A percentile compares a stretch with the other conserved stretches of the same genome.
phyloP scores from a whole-genome alignment of 2,797 vertebrate species.

The Octomys mimax region DNA sequence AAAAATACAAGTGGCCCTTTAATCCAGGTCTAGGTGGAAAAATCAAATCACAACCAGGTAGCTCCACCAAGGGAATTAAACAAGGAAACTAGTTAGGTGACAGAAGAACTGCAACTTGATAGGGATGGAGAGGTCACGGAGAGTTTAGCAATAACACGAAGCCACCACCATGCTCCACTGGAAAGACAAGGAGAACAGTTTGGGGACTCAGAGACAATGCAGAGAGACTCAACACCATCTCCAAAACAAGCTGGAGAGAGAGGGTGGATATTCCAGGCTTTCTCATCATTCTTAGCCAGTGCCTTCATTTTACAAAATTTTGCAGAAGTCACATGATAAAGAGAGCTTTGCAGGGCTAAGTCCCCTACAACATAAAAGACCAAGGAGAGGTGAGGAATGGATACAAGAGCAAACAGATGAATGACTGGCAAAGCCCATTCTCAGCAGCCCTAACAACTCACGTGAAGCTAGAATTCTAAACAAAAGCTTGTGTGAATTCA shows the following conservation, averaged over 20 bases:
- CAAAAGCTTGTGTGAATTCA: background rate
- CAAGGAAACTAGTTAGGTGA: background rate
- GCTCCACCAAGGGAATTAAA: background rate
- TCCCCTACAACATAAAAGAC: background rate
- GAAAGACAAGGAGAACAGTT: background rate
- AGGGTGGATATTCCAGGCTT: background rate
- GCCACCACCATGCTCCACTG: background rate
- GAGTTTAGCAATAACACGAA: background rate
- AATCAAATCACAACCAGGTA: background rate
- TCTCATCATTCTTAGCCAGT: background rate
- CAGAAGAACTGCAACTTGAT: background rate
- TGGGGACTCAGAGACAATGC: background rate
- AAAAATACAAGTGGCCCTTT: background rate
- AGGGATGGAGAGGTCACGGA: background rate
- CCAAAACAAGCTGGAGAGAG: background rate
- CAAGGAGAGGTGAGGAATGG: background rate
- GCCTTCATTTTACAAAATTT: background rate
- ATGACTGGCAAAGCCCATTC: background rate
- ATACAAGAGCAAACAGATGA: background rate
- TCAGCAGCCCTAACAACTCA: constrained; percentile 32
- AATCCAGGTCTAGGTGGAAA: background rate
- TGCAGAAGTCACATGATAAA: background rate
- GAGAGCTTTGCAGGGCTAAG: background rate
- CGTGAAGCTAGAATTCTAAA: constrained; percentile 41
- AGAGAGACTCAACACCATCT: background rate